Evolutionary conservation across 92 coral and sea anemone species (phyloP).

Genomic region (Zoanthus sansibaricus): DNA sequence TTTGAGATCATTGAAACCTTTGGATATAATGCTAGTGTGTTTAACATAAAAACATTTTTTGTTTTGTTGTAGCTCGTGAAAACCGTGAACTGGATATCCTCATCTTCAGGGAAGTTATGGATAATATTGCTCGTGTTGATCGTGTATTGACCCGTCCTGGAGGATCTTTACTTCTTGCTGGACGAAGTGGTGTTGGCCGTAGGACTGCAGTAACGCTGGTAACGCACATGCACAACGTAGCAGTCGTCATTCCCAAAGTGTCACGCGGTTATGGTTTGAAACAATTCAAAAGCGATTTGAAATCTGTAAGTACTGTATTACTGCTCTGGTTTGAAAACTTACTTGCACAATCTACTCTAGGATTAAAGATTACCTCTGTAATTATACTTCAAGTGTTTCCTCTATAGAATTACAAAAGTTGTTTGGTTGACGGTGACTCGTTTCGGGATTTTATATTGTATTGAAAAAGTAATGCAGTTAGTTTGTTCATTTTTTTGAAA

Average conservation of each 20-base stretch:
- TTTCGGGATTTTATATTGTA: too few relatives aligned
- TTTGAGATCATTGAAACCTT: too few relatives aligned
- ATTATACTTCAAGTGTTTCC: background rate
- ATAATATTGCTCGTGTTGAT: conserved; percentile 95
- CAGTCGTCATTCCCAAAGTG: conserved; percentile 92
- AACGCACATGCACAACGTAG: conserved; percentile 98
- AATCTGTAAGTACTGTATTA: conserved; percentile 69
- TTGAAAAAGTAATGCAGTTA: too few relatives aligned
- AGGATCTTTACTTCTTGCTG: conserved; percentile 96
- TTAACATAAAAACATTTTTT: background rate
- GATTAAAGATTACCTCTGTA: background rate
- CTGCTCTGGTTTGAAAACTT: background rate
- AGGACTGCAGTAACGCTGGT: conserved; percentile 97
- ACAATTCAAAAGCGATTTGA: conserved; percentile 92
- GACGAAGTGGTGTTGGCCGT: conserved; percentile 99
- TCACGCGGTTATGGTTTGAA: conserved; percentile 96
- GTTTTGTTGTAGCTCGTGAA: conserved; percentile 84
- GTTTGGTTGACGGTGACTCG: too few relatives aligned
- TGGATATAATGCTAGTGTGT: too few relatives aligned
- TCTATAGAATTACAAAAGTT: too few relatives aligned
- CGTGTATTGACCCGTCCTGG: conserved; percentile 94
- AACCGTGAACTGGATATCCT: conserved; percentile 95
- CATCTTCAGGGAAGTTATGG: conserved; percentile 95
- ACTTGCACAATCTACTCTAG: background rate
- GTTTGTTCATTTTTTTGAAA: too few relatives aligned